A percentile compares a stretch with the other conserved stretches of the same genome.
Evolutionary conservation across 1,140 invertebrate genomes (phyloP).

Genomic region (Apis cerana): DNA sequence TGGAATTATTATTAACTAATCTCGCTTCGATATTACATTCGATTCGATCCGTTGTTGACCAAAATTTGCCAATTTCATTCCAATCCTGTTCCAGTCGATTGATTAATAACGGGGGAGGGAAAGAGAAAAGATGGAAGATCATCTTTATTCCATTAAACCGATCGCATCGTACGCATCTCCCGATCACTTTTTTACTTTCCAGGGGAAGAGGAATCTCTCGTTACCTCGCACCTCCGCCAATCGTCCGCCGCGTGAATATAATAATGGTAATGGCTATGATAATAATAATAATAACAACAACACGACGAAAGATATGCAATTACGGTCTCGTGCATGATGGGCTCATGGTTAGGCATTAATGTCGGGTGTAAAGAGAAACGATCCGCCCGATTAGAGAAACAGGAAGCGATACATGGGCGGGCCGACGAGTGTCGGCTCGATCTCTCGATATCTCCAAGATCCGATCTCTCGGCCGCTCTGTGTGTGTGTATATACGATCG

Average conservation of each 20-base stretch:
- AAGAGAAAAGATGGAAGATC: too few relatives aligned
- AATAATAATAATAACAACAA: not conserved
- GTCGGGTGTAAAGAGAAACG: constrained; percentile 37
- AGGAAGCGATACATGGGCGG: constrained; percentile 58
- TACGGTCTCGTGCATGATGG: not conserved
- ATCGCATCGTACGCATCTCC: not conserved
- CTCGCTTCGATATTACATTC: too few relatives aligned
- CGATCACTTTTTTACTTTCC: not conserved
- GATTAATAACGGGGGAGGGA: too few relatives aligned
- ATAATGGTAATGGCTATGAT: not conserved
- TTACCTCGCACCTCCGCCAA: not conserved
- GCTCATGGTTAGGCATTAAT: constrained; percentile 18
- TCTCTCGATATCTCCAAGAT: constrained; percentile 59
- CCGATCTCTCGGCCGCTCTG: constrained; percentile 33
- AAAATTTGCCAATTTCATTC: too few relatives aligned
- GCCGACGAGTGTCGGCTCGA: constrained; percentile 27
- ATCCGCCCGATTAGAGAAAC: constrained; percentile 62
- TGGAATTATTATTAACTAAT: too few relatives aligned
- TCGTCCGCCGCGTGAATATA: not conserved
- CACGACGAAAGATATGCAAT: too few relatives aligned
- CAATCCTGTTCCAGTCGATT: too few relatives aligned
- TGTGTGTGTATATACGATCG: constrained; percentile 38
- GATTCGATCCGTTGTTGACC: too few relatives aligned
- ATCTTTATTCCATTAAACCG: not conserved
- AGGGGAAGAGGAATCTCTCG: not conserved